phyloP scores from a whole-genome alignment of 2,888 invertebrate species.

The Odontothrips loti region DNA sequence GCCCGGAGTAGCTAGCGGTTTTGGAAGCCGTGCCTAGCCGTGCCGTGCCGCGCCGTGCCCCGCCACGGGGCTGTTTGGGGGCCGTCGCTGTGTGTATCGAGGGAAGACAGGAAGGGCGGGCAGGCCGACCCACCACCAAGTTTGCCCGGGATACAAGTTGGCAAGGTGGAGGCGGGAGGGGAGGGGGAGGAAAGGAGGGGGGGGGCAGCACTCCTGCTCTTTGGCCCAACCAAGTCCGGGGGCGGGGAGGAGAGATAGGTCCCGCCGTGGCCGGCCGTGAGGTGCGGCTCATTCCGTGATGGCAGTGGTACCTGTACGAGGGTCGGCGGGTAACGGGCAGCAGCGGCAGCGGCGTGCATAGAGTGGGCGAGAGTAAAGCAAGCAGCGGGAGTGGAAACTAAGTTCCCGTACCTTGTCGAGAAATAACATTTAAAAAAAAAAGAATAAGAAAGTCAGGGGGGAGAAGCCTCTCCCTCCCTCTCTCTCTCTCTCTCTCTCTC shows the following conservation, averaged over 20 bases:
- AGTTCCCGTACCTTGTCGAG: too few relatives aligned
- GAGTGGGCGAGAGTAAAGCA: too few relatives aligned
- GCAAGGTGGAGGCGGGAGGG: conserved; percentile 22
- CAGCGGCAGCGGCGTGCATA: neutral
- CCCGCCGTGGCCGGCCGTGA: neutral
- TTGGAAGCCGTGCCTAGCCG: neutral
- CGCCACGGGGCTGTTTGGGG: conserved; percentile 29
- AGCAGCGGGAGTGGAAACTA: too few relatives aligned
- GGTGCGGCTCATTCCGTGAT: neutral
- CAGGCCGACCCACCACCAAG: neutral
- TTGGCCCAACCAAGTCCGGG: neutral
- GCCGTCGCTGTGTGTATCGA: conserved; percentile 36
- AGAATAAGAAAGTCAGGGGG: too few relatives aligned
- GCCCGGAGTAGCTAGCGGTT: neutral
- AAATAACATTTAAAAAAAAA: too few relatives aligned
- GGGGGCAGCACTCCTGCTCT: neutral
- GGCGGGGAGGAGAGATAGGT: too few relatives aligned
- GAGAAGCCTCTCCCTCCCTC: too few relatives aligned
- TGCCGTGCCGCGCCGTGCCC: neutral
- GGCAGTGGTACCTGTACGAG: too few relatives aligned
- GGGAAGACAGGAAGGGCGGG: conserved; percentile 30
- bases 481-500: too few relatives aligned
- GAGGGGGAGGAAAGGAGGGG: neutral
- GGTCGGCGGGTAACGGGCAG: neutral
- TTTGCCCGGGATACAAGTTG: conserved; percentile 24